phyloP scores from a whole-genome alignment of 53 echinoderm and acorn worm genomes.

The Antedon mediterranea region DNA sequence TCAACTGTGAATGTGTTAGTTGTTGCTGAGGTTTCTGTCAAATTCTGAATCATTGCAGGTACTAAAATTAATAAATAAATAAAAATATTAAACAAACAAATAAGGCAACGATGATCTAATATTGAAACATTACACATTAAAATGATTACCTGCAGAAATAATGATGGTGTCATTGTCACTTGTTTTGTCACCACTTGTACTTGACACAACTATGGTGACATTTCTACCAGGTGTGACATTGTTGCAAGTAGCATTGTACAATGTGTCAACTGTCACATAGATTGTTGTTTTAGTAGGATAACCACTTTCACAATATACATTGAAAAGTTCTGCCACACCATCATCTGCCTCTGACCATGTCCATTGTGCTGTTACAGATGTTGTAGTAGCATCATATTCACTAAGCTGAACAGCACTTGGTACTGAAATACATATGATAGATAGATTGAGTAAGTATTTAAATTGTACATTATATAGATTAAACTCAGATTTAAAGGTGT shows the following conservation, averaged over 20 bases:
- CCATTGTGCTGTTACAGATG: constrained; percentile 13
- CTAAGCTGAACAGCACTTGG: neutral
- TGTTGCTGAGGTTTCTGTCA: neutral
- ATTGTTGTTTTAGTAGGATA: too few relatives aligned
- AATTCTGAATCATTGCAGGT: neutral
- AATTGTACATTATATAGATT: too few relatives aligned
- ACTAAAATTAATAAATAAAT: neutral
- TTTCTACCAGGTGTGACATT: too few relatives aligned
- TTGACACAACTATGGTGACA: neutral
- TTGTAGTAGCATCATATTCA: constrained; percentile 2
- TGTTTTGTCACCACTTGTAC: neutral
- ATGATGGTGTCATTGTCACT: neutral
- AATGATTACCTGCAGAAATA: too few relatives aligned
- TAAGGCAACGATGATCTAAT: neutral
- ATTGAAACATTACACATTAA: neutral
- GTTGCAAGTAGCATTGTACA: too few relatives aligned
- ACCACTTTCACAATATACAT: too few relatives aligned
- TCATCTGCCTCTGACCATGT: too few relatives aligned
- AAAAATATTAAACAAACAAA: neutral
- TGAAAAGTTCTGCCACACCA: too few relatives aligned
- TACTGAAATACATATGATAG: too few relatives aligned
- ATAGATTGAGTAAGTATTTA: too few relatives aligned
- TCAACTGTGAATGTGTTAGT: neutral
- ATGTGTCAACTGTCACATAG: too few relatives aligned
- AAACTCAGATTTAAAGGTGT: too few relatives aligned